phyloP scores from a whole-genome alignment of 35 echinoderm and acorn worm species.

The Stichopus chloronotus region DNA sequence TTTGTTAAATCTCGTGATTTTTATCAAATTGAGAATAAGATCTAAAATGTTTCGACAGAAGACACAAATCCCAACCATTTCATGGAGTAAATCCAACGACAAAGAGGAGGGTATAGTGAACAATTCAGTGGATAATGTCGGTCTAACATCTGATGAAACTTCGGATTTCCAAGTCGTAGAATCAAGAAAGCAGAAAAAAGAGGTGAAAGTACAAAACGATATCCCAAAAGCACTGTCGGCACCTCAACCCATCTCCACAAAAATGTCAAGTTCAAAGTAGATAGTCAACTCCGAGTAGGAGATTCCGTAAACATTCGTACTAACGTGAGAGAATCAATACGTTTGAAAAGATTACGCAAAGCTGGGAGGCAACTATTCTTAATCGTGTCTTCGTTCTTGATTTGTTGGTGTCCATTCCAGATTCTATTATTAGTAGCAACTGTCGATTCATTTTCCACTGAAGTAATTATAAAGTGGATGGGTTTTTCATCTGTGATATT shows the following conservation, averaged over 20 bases:
- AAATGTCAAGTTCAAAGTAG: neutral
- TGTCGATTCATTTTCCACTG: neutral
- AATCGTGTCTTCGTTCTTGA: neutral
- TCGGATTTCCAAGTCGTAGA: no score
- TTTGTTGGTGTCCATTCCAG: conserved; percentile 15
- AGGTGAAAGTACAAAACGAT: no score
- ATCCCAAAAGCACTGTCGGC: no score
- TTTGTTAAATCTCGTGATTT: neutral
- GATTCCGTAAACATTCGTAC: neutral
- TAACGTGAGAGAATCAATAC: conserved; percentile 1
- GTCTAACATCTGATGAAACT: no score
- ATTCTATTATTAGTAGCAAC: neutral
- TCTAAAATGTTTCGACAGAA: neutral
- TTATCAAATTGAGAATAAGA: conserved; percentile 12
- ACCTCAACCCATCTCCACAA: no score
- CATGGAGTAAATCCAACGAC: neutral
- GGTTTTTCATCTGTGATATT: neutral
- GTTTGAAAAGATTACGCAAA: neutral
- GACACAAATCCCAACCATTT: neutral
- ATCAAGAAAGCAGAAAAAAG: no score
- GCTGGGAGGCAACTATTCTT: conserved; percentile 20
- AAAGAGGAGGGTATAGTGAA: neutral
- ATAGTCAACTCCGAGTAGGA: no score
- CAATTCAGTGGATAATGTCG: neutral
- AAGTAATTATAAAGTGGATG: neutral